A percentile compares a stretch with the other conserved stretches of the same genome.
Evolutionary conservation across 2,888 invertebrate genomes (phyloP).

Genomic region (Leptopilina syphax): DNA sequence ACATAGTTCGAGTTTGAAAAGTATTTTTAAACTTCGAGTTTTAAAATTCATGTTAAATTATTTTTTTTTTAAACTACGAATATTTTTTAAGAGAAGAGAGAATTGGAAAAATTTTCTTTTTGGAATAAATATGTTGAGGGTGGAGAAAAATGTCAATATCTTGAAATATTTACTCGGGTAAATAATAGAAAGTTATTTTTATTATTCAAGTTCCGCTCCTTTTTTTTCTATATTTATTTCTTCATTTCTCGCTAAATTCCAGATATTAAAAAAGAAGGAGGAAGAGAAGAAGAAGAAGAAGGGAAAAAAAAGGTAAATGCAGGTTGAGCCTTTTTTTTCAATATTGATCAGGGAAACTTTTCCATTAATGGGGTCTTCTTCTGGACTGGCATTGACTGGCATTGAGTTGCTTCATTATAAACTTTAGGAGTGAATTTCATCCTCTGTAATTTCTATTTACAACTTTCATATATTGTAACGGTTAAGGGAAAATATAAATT

Average conservation of each 20-base stretch:
- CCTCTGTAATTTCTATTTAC: constrained; percentile 12
- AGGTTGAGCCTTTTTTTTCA: not conserved
- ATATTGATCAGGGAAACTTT: not conserved
- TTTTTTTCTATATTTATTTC: constrained; percentile 6
- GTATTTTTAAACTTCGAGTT: too few species aligned
- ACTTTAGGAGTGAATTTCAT: constrained; percentile 17
- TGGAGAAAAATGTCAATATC: not conserved
- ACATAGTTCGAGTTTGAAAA: too few species aligned
- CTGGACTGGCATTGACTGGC: constrained; percentile 11
- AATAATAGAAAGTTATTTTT: not conserved
- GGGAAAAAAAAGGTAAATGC: not conserved
- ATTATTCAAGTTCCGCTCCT: not conserved
- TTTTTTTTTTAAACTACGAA: too few species aligned
- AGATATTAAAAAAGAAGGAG: not conserved
- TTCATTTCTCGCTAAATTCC: not conserved
- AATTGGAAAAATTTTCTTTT: too few species aligned
- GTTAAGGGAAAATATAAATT: not conserved
- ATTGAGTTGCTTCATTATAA: constrained; percentile 9
- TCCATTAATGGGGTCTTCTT: constrained; percentile 14
- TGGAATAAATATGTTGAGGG: not conserved
- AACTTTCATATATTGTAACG: not conserved
- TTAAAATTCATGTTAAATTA: too few species aligned
- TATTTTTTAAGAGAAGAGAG: too few species aligned
- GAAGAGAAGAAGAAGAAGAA: too few species aligned
- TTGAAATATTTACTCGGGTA: not conserved